Conservation (phyloP, 2,888 invertebrate species). For the Acleris cristana region DNA sequence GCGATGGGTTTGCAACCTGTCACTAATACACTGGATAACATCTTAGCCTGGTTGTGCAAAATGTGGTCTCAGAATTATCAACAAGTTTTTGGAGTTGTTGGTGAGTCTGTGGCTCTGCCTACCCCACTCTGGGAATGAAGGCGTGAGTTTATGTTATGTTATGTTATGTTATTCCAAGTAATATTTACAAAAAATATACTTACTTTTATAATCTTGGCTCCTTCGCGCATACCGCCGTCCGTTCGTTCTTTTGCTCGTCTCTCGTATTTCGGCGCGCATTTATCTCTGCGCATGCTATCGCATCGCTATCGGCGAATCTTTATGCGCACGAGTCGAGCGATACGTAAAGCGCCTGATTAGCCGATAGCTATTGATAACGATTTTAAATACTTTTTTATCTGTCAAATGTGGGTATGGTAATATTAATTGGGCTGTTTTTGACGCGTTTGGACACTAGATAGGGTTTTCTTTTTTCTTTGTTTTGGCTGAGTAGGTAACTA, state of each 20-base stretch:
- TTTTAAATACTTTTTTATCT: constrained; percentile 25
- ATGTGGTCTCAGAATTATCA: too few species aligned
- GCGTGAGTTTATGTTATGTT: too few species aligned
- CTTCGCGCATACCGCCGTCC: constrained; percentile 53
- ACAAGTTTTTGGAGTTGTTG: too few species aligned
- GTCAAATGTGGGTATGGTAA: constrained; percentile 12
- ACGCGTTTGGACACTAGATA: too few species aligned
- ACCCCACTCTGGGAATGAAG: too few species aligned
- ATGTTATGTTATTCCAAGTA: neutral
- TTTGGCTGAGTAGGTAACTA: too few species aligned
- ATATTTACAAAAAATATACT: too few species aligned
- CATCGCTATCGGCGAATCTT: constrained; percentile 70
- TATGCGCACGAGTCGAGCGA: constrained; percentile 63
- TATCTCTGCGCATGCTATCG: constrained; percentile 76
- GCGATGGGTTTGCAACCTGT: too few species aligned
- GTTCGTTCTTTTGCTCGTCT: constrained; percentile 69
- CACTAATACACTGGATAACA: too few species aligned
- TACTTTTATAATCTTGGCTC: constrained; percentile 11
- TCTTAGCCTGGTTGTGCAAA: too few species aligned
- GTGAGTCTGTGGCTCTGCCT: too few species aligned
- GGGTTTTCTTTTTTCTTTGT: too few species aligned
- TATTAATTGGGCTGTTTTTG: neutral
- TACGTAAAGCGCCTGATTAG: constrained; percentile 65
- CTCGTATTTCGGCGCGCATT: constrained; percentile 77
- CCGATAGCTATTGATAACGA: constrained; percentile 57